Evolutionary conservation across 1,140 invertebrate genomes (phyloP), one percentile per base, ranked within the genome.

Genomic region (Neelides sp.): DNA sequence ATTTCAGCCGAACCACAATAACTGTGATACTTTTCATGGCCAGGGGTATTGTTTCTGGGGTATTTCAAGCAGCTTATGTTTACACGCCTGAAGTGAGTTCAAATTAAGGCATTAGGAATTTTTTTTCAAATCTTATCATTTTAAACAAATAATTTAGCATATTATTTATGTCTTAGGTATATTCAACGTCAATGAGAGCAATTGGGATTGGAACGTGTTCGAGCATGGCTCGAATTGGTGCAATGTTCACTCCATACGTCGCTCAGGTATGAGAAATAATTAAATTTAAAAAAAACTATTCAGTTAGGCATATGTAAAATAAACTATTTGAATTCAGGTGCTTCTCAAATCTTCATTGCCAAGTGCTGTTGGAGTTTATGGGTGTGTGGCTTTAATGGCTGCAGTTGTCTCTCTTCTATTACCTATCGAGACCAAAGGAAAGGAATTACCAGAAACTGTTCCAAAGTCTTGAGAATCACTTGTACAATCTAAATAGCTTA

Each of bases 41-140:
- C 0, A 73, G 92, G 63, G 90, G 86, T 4, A 83, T 95, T 47
- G 91, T 95, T 54, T 89, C 88, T 24, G 87, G 89, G 1, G 79
- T 92, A 3, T 95, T 96, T 64, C 89, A 93, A 75, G 88, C 87
- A 13, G 85, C 87, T 0, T 95, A 96, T 64, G 88, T 95, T 13
- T 95, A 96, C 62, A 94, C 91, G 13, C 88, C 90, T 20, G 90
- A 94, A 75, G 85, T 92, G 55, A 64, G 54, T 39, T 19, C 13
- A 50, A 48, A 37, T 28, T 5, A 35, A 8, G 7, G 20, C 15
- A 19, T 5, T 26, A 23, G 27, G 4, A 28, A 40, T 7, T 40
- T 8, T 40, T 46, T n/a, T n/a, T n/a, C n/a, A 26, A 37, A 12
- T 5, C 12, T 24, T 30, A 50, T 26, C 20, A 20, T 24, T 43